A percentile compares a stretch with the other conserved stretches of the same genome.
These are phyloP conservation scores for Cryptotermes secundus DNA, from an alignment of 1,140 invertebrate species.

Conservation along the genomic window DNA sequence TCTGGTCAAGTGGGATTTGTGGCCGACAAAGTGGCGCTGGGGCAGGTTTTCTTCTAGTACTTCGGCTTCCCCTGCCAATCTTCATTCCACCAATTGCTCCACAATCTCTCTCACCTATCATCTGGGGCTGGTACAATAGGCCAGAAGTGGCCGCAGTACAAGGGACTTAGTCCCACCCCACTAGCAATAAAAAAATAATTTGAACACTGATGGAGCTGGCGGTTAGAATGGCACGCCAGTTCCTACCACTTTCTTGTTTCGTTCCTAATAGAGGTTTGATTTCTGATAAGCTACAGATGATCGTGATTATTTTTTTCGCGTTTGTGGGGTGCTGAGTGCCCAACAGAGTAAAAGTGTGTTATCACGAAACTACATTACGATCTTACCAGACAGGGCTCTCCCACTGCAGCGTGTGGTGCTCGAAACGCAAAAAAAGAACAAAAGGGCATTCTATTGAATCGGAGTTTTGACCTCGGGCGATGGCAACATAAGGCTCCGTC, in stretches of 20 bases:
- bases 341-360: background rate
- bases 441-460: background rate
- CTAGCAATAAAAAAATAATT: too few species aligned
- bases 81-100: too few species aligned
- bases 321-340: background rate
- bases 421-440: background rate
- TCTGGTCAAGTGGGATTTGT: too few species aligned
- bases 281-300: background rate
- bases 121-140: too few species aligned
- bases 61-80: too few species aligned
- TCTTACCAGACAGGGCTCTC: background rate
- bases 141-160: too few species aligned
- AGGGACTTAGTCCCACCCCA: too few species aligned
- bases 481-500: background rate
- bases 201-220: too few species aligned
- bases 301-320: background rate
- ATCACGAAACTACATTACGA: background rate
- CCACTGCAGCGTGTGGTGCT: background rate
- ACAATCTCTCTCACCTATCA: too few species aligned
- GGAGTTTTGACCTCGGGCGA: background rate
- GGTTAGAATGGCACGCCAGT: too few species aligned
- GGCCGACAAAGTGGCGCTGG: too few species aligned
- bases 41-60: too few species aligned
- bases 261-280: background rate
- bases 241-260: background rate